Base-by-base conservation (phyloP, 2,888 invertebrate species). In the Orthonychiurus folsomi region DNA sequence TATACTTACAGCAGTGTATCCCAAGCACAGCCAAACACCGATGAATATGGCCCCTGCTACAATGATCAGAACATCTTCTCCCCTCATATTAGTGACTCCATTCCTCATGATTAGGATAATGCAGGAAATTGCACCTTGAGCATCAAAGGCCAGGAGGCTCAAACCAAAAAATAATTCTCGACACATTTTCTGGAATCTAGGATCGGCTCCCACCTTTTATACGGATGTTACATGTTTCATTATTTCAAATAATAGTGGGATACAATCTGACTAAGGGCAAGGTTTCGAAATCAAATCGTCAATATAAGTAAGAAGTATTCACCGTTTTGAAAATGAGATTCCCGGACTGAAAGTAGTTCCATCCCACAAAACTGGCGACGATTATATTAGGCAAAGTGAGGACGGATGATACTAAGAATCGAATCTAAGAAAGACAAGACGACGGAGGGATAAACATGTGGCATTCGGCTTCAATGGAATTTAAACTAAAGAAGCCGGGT, bases 181-280 rank as follows among this genome's bases (percentile, higher is more conserved):
- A 25, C 69, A 71, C 67, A 69, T 68, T 47, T 62, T 58, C 55
- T 71, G 71, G n/a, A 67, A 54, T 58, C 62, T 65, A 63, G 64
- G 66, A 50, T 71, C 71, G 23, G 60, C 69, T 28, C 71, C 71
- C 18, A 71, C n/a, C n/a, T n/a, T n/a, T n/a, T n/a, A 69, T n/a
- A n/a, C n/a, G n/a, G n/a, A n/a, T n/a, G n/a, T n/a, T n/a, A n/a
- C n/a, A n/a, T n/a, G n/a, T n/a, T n/a, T n/a, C n/a, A n/a, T n/a
- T n/a, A n/a, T n/a, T n/a, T n/a, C n/a, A n/a, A n/a, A n/a, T n/a
- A n/a, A n/a, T n/a, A n/a, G n/a, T n/a, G n/a, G n/a, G n/a, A n/a
- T n/a, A n/a, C n/a, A n/a, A n/a, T n/a, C n/a, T n/a, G n/a, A n/a
- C n/a, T n/a, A n/a, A n/a, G n/a, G n/a, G n/a, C n/a, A n/a, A n/a